Evolutionary conservation across 2,888 invertebrate genomes (phyloP).

Genomic region (Dugesia japonica): DNA sequence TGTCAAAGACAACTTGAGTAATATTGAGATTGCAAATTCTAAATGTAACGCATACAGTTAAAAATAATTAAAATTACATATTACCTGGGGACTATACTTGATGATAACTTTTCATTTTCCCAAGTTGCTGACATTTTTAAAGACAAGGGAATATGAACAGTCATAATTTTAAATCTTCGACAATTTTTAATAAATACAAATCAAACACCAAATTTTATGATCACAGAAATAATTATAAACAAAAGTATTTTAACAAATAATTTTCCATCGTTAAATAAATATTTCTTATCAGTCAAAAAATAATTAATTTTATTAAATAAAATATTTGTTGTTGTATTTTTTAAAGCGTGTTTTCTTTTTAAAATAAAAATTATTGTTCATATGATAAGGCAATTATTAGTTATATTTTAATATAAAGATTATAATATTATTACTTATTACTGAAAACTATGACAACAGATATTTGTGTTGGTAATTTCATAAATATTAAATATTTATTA

Average conservation of each 20-base stretch:
- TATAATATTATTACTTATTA: too few relatives aligned
- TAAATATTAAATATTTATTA: too few relatives aligned
- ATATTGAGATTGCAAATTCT: slow-evolving; percentile 25
- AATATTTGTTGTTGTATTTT: too few relatives aligned
- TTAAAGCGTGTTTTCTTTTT: too few relatives aligned
- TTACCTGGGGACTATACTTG: slow-evolving; percentile 75
- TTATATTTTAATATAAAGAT: too few relatives aligned
- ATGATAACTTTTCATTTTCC: slow-evolving; percentile 94
- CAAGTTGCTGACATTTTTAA: slow-evolving; percentile 98
- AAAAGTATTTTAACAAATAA: neutral
- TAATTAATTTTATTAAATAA: too few relatives aligned
- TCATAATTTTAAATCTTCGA: slow-evolving; percentile 12
- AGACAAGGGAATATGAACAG: slow-evolving; percentile 44
- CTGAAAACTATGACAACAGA: too few relatives aligned
- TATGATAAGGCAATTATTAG: too few relatives aligned
- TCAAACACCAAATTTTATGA: slow-evolving; percentile 20
- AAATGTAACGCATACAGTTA: neutral
- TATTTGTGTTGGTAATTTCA: too few relatives aligned
- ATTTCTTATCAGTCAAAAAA: too few relatives aligned
- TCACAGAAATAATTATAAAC: slow-evolving; percentile 16
- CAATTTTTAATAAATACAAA: slow-evolving; percentile 10
- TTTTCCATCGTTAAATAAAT: too few relatives aligned
- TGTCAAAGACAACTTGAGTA: neutral
- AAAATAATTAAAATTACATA: slow-evolving; percentile 55
- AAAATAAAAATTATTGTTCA: too few relatives aligned